These are phyloP conservation scores for Cercopithecus diana DNA, from an alignment of 2,797 vertebrate species.

Conservation along the genomic window DNA sequence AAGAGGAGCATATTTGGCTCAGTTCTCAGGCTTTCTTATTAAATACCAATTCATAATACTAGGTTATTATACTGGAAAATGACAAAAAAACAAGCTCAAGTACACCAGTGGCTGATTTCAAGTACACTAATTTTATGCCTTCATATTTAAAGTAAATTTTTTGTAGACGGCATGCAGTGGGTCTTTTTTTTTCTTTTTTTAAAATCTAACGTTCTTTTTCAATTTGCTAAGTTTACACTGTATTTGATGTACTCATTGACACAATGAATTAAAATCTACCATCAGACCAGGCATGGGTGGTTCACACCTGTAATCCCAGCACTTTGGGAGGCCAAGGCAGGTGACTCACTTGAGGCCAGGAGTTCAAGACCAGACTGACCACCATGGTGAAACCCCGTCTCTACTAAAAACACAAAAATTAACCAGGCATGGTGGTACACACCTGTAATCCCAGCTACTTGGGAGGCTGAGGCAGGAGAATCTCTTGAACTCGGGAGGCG, in stretches of 20 bases:
- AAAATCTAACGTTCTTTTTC: background rate
- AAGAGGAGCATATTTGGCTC: background rate
- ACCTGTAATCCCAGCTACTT: too few relatives aligned
- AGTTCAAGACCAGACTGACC: too few relatives aligned
- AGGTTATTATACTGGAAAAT: background rate
- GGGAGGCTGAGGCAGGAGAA: too few relatives aligned
- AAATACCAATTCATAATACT: background rate
- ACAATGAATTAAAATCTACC: background rate
- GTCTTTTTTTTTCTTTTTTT: background rate
- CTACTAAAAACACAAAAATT: too few relatives aligned
- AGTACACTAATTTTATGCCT: background rate
- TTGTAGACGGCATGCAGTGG: too few relatives aligned
- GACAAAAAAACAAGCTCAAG: background rate
- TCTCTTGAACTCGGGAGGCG: accelerated
- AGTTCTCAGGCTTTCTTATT: background rate
- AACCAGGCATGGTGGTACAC: too few relatives aligned
- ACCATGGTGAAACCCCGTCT: too few relatives aligned
- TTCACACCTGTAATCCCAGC: too few relatives aligned
- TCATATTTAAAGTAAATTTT: background rate
- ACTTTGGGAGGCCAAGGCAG: too few relatives aligned
- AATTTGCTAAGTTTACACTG: background rate
- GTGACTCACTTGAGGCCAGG: too few relatives aligned
- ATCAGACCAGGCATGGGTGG: background rate
- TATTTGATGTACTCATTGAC: background rate
- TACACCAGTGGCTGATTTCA: too few relatives aligned